Evolutionary conservation across 2,113 vertebrate species (phyloP).

Genomic region (Symphodus melops): DNA sequence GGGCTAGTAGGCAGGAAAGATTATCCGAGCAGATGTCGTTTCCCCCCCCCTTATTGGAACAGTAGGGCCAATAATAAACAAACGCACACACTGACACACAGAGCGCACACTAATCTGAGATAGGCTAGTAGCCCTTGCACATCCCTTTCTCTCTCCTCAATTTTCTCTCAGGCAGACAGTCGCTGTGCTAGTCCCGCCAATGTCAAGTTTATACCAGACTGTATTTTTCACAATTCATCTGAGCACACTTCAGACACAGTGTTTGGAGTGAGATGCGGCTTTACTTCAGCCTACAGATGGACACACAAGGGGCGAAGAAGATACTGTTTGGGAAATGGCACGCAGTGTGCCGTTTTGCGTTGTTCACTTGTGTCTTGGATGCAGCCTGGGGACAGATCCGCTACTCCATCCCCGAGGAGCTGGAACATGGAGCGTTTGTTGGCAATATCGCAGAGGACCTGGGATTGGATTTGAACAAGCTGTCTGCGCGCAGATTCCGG

Average conservation of each 20-base stretch:
- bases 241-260: not conserved
- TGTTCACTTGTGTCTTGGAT: slow-evolving; percentile 67
- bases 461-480: slow-evolving; percentile 74
- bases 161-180: slow-evolving; percentile 54
- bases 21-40: slow-evolving; percentile 79
- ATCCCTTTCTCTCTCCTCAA: slow-evolving; percentile 50
- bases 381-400: slow-evolving; percentile 74
- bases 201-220: slow-evolving; percentile 53
- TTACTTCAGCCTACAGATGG: slow-evolving; percentile 61
- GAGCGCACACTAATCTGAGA: slow-evolving; percentile 62
- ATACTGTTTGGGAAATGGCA: slow-evolving; percentile 51
- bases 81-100: slow-evolving; percentile 40
- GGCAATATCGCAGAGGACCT: slow-evolving; percentile 80
- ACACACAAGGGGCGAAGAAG: slow-evolving; percentile 40
- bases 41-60: slow-evolving; percentile 58
- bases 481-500: slow-evolving; percentile 78
- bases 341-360: slow-evolving; percentile 40
- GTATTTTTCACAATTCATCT: slow-evolving; percentile 26
- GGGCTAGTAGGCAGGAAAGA: slow-evolving; percentile 71
- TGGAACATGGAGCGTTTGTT: slow-evolving; percentile 80
- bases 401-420: slow-evolving; percentile 79
- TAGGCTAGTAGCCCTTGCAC: slow-evolving; percentile 50
- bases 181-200: slow-evolving; percentile 51
- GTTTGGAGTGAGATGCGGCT: slow-evolving; percentile 21
- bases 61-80: slow-evolving; percentile 77